Evolutionary conservation across 92 coral and sea anemone species (phyloP).

Genomic region (Desmophyllum pertusum): DNA sequence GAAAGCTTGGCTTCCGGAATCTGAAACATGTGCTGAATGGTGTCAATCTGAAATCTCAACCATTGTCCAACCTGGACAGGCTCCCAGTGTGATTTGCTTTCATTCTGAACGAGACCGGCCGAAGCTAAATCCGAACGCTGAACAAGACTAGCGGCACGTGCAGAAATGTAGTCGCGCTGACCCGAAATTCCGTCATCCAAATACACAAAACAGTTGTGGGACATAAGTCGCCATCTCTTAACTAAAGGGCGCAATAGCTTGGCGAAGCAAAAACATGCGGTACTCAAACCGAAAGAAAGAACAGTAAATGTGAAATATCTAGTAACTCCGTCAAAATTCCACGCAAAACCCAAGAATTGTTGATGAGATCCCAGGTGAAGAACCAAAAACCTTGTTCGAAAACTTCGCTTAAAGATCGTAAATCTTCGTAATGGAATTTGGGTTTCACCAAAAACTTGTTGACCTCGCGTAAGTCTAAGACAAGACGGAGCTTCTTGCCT

Average conservation of each 20-base stretch:
- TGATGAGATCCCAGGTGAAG: conserved; percentile 37
- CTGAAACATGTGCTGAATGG: conserved; percentile 25
- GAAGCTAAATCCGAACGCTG: conserved; percentile 36
- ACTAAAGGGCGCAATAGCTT: not conserved
- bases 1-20: conserved; percentile 21
- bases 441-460: conserved; percentile 8
- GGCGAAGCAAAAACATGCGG: conserved; percentile 9
- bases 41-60: conserved; percentile 40
- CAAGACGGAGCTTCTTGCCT: conserved; percentile 31
- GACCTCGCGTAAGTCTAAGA: conserved; percentile 16
- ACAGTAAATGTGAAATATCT: conserved; percentile 28
- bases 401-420: conserved; percentile 19
- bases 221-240: conserved; percentile 11
- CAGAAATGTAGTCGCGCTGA: conserved; percentile 17
- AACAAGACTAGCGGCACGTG: conserved; percentile 45
- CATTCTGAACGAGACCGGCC: conserved; percentile 32
- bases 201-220: conserved; percentile 54
- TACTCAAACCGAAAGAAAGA: conserved; percentile 23
- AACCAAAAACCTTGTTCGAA: conserved; percentile 35
- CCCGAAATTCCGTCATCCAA: conserved; percentile 64
- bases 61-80: conserved; percentile 50
- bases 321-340: not conserved
- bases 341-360: conserved; percentile 31
- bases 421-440: not conserved
- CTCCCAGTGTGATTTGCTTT: conserved; percentile 31